Evolutionary conservation across 92 coral and sea anemone species (phyloP).

Genomic region (Nematostella vectensis): DNA sequence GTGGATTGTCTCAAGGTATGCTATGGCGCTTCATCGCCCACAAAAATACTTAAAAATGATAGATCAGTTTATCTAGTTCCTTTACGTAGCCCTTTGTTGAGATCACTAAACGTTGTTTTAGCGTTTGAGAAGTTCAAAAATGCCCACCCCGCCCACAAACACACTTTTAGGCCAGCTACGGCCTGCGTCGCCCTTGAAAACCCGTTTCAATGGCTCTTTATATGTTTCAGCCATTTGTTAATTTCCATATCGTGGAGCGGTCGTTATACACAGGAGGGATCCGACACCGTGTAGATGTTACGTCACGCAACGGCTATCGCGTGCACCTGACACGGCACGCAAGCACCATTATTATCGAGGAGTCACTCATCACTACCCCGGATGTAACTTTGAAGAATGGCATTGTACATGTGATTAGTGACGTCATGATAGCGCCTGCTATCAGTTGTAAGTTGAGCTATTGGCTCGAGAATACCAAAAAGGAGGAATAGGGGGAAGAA

Average conservation of each 20-base stretch:
- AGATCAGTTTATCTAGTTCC: too few species aligned
- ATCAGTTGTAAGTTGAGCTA: conserved; percentile 3
- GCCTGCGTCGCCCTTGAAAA: too few species aligned
- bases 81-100: too few species aligned
- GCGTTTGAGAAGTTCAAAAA: too few species aligned
- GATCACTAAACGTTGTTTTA: too few species aligned
- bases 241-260: conserved; percentile 14
- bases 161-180: too few species aligned
- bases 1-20: conserved; percentile 19
- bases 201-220: neutral
- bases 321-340: conserved; percentile 1
- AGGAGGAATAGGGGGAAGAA: too few species aligned
- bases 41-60: too few species aligned
- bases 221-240: conserved; percentile 5
- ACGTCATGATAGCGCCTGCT: conserved; percentile 20
- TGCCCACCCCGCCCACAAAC: too few species aligned
- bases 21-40: neutral
- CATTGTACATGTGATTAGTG: conserved; percentile 27
- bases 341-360: conserved; percentile 6
- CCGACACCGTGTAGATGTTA: neutral
- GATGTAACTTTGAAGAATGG: conserved; percentile 21
- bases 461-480: neutral
- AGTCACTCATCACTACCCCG: conserved; percentile 10
- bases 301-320: conserved; percentile 14
- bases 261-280: conserved; percentile 6